Evolutionary conservation across 2,797 vertebrate genomes (phyloP).

Genomic region (Brachyrhaphis roseni): DNA sequence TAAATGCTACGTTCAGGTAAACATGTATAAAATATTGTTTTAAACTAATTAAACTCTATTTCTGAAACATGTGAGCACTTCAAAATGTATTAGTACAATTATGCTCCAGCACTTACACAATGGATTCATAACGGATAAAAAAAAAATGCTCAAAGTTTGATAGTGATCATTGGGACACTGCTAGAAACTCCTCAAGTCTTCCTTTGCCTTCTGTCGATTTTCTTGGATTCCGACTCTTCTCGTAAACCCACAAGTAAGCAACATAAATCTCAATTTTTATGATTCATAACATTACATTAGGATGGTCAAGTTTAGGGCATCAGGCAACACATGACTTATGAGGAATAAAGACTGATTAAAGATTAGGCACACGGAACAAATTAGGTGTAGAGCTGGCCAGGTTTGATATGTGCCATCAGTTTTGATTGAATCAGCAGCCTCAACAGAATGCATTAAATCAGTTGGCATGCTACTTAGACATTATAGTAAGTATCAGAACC

Average conservation of each 20-base stretch:
- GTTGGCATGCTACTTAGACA: neutral
- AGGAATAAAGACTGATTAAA: neutral
- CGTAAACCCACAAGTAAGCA: neutral
- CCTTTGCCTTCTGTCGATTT: neutral
- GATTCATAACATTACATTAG: neutral
- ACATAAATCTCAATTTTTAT: neutral
- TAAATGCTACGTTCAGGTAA: neutral
- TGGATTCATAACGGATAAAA: constrained; percentile 37
- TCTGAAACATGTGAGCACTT: neutral
- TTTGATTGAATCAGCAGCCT: neutral
- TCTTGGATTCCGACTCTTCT: neutral
- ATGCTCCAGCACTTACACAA: neutral
- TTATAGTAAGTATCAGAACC: neutral
- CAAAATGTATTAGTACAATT: neutral
- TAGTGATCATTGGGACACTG: neutral
- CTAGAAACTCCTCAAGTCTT: neutral
- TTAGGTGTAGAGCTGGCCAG: neutral
- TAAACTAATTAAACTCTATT: neutral
- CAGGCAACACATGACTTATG: neutral
- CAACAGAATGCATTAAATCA: neutral
- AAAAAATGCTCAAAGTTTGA: neutral
- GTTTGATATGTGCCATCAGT: neutral
- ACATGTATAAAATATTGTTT: neutral
- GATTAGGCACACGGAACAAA: neutral
- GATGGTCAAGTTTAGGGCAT: neutral